Evolutionary conservation across 2,888 invertebrate genomes (phyloP), one percentile per base, ranked within the genome.

Genomic region (Tryphoninae sp.): DNA sequence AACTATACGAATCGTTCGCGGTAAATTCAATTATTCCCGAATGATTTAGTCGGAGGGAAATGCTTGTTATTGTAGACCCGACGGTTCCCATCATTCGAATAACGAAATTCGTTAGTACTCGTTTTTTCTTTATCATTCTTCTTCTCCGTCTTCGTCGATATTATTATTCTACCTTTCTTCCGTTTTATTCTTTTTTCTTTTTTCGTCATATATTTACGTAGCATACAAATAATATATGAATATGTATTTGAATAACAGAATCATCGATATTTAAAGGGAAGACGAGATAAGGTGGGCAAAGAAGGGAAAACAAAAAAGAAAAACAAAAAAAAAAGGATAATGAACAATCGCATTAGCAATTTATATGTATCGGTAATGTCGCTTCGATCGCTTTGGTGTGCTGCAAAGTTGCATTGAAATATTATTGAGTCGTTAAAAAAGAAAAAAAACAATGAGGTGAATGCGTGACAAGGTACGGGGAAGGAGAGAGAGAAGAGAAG

Each of bases 321-420:
- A 73, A 49, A 69, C 71, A 51, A 9, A 40, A n/a, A 51, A 69
- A 61, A 62, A 64, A 2, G 22, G 22, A 62, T 40, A 16, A 69
- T 49, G 42, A 68, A 64, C 72, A 77, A 72, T 53, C 53, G 78
- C 62, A 76, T 80, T 75, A 80, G 74, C 61, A 65, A 75, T 84
- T 84, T 51, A 62, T 55, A 62, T 62, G 77, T 75, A 75, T 76
- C 40, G 42, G 73, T 76, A 71, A 76, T 72, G 76, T 76, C 71
- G 82, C 79, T 82, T 77, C 64, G 77, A 83, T 78, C 76, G 84
- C 83, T 87, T 86, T 82, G 84, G 85, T 84, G 84, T 86, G 86
- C 83, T 85, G 86, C 80, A 81, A 79, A 83, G 75, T 79, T 84
- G 80, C 76, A 74, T 83, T 74, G 81, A 74, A 75, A 61, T 42